These are phyloP conservation scores for Calliphora vomitoria DNA, from an alignment of 2,888 invertebrate species.

Conservation along the genomic window DNA sequence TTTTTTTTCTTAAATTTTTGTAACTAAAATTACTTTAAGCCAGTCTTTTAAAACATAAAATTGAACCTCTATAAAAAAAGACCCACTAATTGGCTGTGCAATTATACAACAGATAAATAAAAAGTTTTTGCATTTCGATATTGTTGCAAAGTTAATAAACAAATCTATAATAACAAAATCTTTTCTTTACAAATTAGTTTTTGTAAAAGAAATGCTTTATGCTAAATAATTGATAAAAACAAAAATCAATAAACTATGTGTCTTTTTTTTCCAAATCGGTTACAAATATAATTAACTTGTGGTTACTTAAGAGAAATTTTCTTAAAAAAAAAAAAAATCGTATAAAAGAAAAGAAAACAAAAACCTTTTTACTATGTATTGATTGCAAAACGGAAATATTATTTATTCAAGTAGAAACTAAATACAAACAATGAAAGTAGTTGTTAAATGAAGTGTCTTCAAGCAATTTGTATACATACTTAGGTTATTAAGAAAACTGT, in stretches of 20 bases:
- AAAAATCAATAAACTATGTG: background rate
- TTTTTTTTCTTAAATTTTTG: constrained; percentile 15
- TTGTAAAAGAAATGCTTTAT: constrained; percentile 24
- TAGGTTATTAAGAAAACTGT: background rate
- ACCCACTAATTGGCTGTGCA: constrained; percentile 53
- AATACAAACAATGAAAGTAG: constrained; percentile 4
- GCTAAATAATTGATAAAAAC: background rate
- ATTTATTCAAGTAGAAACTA: constrained; percentile 25
- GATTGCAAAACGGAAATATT: constrained; percentile 29
- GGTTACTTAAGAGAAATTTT: constrained; percentile 31
- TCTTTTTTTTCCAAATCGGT: background rate
- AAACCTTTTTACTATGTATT: background rate
- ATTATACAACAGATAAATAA: constrained; percentile 11
- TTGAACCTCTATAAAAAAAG: constrained; percentile 16
- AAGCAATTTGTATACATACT: background rate
- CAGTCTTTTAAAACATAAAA: constrained; percentile 35
- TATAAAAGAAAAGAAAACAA: constrained; percentile 5
- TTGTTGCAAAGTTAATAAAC: constrained; percentile 25
- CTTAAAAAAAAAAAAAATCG: constrained; percentile 9
- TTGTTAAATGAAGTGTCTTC: background rate
- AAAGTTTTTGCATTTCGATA: background rate
- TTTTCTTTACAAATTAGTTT: constrained; percentile 14
- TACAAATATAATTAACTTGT: constrained; percentile 4
- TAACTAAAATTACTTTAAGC: background rate
- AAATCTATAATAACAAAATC: background rate